A percentile compares a stretch with the other conserved stretches of the same genome.
These are phyloP conservation scores for Mongoloraphidia duomilia DNA, from an alignment of 2,888 invertebrate genomes.

Conservation along the genomic window DNA sequence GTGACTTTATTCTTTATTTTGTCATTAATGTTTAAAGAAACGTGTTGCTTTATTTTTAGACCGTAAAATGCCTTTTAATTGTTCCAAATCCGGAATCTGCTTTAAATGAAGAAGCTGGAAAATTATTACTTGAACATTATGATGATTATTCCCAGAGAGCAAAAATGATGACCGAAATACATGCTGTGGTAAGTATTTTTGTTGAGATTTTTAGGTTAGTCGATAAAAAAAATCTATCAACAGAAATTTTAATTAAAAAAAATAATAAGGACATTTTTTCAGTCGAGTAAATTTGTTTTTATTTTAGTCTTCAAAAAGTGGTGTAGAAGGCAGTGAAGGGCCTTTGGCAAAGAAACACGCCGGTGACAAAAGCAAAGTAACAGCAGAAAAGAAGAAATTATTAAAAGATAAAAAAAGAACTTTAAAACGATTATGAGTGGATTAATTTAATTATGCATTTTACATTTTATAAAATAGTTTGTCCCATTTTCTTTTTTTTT, in stretches of 20 bases:
- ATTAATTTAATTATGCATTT: neutral
- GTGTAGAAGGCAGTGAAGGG: slow-evolving; percentile 35
- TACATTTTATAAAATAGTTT: too few species aligned
- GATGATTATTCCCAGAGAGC: slow-evolving; percentile 83
- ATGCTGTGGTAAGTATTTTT: slow-evolving; percentile 47
- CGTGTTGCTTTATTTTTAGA: slow-evolving; percentile 34
- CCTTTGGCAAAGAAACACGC: slow-evolving; percentile 76
- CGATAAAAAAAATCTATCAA: neutral
- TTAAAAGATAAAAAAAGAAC: slow-evolving; percentile 75
- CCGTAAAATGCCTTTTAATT: slow-evolving; percentile 88
- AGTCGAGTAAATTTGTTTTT: neutral
- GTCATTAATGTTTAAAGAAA: neutral
- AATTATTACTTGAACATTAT: slow-evolving; percentile 81
- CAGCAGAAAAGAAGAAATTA: slow-evolving; percentile 57
- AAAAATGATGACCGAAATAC: slow-evolving; percentile 83
- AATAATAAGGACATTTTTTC: neutral
- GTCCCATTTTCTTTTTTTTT: too few species aligned
- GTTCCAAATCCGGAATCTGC: slow-evolving; percentile 96
- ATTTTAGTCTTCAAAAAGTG: slow-evolving; percentile 31
- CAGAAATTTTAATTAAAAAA: neutral
- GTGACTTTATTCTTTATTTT: neutral
- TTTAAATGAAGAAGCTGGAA: slow-evolving; percentile 92
- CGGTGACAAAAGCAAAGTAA: slow-evolving; percentile 52
- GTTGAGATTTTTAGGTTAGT: neutral
- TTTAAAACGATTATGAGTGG: slow-evolving; percentile 65